A percentile compares a stretch with the other conserved stretches of the same genome.
These are phyloP conservation scores for Zaprionus nigranus DNA, from an alignment of 1,140 invertebrate genomes.

Conservation along the genomic window DNA sequence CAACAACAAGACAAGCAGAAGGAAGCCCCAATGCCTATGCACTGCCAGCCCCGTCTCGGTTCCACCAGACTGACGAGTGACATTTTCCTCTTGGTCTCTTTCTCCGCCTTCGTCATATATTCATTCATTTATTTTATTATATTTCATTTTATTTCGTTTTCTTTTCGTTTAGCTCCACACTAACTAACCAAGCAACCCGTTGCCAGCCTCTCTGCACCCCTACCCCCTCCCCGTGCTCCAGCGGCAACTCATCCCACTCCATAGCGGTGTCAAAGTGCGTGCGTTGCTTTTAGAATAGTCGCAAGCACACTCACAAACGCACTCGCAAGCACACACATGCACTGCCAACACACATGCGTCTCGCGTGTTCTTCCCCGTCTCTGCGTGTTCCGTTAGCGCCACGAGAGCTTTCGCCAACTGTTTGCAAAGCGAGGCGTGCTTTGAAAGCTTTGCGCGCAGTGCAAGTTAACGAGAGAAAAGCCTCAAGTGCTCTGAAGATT, in stretches of 20 bases:
- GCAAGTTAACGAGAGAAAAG: not conserved
- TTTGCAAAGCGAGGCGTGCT: no score
- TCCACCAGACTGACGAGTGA: slow-evolving; percentile 60
- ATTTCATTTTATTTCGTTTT: slow-evolving; percentile 26
- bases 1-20: slow-evolving; percentile 30
- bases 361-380: slow-evolving; percentile 26
- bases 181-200: slow-evolving; percentile 44
- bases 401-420: slow-evolving; percentile 13
- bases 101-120: slow-evolving; percentile 44
- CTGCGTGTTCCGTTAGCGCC: not conserved
- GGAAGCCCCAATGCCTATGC: slow-evolving; percentile 42
- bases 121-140: slow-evolving; percentile 75
- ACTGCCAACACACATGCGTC: not conserved
- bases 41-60: slow-evolving; percentile 51
- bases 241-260: not conserved
- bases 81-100: slow-evolving; percentile 45
- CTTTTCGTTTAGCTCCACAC: slow-evolving; percentile 67
- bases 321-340: not conserved
- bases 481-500: slow-evolving; percentile 1
- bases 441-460: slow-evolving; percentile 23
- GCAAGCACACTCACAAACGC: not conserved
- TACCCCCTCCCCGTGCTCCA: not conserved
- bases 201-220: not conserved
- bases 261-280: slow-evolving; percentile 66
- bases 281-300: slow-evolving; percentile 49